Evolutionary conservation across 2,113 vertebrate genomes (phyloP).

Genomic region (Pantherophis guttatus): DNA sequence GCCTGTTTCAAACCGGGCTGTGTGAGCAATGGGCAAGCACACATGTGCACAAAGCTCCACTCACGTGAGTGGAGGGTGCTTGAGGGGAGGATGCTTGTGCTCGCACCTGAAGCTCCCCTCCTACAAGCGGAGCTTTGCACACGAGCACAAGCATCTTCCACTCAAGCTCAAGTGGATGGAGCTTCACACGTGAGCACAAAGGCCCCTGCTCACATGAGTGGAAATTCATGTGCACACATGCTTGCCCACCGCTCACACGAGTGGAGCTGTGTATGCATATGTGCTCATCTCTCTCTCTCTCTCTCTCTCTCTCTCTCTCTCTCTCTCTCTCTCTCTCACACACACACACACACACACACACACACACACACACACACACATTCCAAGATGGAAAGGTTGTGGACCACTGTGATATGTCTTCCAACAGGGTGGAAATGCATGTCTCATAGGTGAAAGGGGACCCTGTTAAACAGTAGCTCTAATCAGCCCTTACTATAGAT

Average conservation of each 20-base stretch:
- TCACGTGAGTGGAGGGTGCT: neutral
- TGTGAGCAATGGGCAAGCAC: neutral
- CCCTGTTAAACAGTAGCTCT: neutral
- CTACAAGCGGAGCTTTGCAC: rapidly evolving
- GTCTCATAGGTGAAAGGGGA: too few relatives aligned
- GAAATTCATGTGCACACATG: too few relatives aligned
- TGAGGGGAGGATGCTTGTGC: neutral
- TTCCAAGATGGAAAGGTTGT: too few relatives aligned
- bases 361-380: neutral
- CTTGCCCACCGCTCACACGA: too few relatives aligned
- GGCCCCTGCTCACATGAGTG: too few relatives aligned
- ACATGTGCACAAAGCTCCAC: neutral
- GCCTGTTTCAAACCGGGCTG: too few relatives aligned
- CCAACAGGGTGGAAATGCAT: neutral
- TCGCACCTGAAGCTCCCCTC: neutral
- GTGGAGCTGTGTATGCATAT: too few relatives aligned
- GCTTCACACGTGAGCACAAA: neutral
- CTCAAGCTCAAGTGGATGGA: neutral
- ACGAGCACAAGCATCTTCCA: neutral
- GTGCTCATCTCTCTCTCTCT: too few relatives aligned
- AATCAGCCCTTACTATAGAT: neutral
- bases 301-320: too few relatives aligned
- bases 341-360: too few relatives aligned
- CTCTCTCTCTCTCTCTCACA: too few relatives aligned
- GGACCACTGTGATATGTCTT: neutral